Conservation (phyloP, 1,140 invertebrate genomes). For the Bombus impatiens region DNA sequence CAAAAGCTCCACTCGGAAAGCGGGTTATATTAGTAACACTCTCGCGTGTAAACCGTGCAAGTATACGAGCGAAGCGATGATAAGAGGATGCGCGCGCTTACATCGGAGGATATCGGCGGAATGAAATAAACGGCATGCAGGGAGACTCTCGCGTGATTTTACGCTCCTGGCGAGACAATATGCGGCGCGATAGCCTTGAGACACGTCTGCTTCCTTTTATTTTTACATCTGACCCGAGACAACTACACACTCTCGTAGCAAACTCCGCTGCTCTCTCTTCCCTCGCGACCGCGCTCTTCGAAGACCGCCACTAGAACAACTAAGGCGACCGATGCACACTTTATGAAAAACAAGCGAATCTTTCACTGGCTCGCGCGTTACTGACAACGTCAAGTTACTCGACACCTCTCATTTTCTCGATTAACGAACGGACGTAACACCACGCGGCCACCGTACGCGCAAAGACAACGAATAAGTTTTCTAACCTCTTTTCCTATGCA, state of each 20-base stretch:
- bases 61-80: not conserved
- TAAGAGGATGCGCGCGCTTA: not conserved
- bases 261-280: not conserved
- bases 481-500: conserved; percentile 15
- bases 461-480: not conserved
- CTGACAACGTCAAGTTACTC: not conserved
- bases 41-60: not conserved
- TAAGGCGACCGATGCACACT: not conserved
- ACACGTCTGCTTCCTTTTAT: conserved; percentile 63
- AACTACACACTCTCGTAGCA: conserved; percentile 34
- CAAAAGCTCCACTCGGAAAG: not conserved
- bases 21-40: not conserved
- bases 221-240: conserved; percentile 62
- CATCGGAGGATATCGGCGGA: not conserved
- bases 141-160: conserved; percentile 24
- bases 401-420: not conserved
- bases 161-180: conserved; percentile 53
- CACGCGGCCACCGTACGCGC: not conserved
- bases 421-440: not conserved
- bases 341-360: not conserved
- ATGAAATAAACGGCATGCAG: conserved; percentile 10
- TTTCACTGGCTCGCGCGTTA: not conserved
- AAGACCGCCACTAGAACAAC: not conserved
- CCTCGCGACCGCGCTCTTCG: not conserved
- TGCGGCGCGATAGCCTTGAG: conserved; percentile 57